Percentiles rank a stretch among this genome's conserved stretches.
phyloP scores from a whole-genome alignment of 2,888 invertebrate genomes.

The Ceramica pisi region DNA sequence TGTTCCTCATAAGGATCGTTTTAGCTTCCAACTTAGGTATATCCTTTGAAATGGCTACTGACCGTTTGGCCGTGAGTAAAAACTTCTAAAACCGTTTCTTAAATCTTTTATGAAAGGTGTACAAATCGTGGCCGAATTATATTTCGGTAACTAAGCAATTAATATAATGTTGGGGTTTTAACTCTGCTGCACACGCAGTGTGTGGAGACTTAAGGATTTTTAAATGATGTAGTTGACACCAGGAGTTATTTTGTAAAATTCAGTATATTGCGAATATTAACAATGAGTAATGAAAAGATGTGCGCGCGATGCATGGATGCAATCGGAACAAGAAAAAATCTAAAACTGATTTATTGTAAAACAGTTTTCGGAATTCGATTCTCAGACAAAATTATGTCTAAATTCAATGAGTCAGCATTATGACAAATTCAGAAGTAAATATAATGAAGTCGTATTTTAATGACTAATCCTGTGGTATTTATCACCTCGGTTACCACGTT shows the following conservation, averaged over 20 bases:
- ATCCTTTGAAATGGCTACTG: no score
- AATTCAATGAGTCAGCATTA: conserved; percentile 22
- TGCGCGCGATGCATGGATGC: no score
- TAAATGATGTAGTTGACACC: no score
- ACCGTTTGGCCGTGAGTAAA: no score
- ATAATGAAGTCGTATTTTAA: conserved; percentile 18
- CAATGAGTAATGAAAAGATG: no score
- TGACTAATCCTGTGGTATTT: conserved; percentile 48
- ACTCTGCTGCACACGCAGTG: no score
- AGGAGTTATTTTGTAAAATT: no score
- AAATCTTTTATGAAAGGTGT: not conserved
- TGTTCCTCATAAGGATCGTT: conserved; percentile 4
- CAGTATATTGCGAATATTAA: no score
- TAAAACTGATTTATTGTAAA: not conserved
- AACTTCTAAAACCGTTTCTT: not conserved
- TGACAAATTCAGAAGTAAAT: conserved; percentile 36
- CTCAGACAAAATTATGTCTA: not conserved
- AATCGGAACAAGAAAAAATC: not conserved
- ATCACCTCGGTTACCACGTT: conserved; percentile 7
- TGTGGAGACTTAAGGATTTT: no score
- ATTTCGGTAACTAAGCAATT: not conserved
- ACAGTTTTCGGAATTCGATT: not conserved
- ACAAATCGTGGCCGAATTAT: not conserved
- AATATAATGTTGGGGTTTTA: no score
- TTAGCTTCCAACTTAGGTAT: no score